Evolutionary conservation across 2,113 vertebrate genomes (phyloP), one percentile per base, ranked within the genome.

Genomic region (Gorsachius goisagi): DNA sequence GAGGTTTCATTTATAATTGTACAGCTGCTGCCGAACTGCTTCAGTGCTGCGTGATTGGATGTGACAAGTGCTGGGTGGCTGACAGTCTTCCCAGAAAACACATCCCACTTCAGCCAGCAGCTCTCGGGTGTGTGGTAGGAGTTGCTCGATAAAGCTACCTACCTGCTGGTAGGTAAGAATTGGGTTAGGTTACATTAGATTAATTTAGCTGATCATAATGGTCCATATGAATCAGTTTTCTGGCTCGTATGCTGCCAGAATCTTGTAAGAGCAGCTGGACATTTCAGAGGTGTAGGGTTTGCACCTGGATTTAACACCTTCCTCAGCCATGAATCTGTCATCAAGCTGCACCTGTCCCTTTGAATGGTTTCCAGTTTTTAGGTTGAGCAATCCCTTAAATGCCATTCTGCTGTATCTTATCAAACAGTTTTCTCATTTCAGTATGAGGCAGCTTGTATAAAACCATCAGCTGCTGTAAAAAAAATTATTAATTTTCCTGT

Each of bases 191-290:
- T 81, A 37, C 11, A 45, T 81, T 27, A 69, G 16, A 62, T 28
- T 77, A 50, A 67, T 79, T 59, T 53, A 55, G 19, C 24, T 84
- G 7, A 21, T 86, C 2, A 1, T 9, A 35, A 12, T 45, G 33
- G 18, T 78, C 26, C 9, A 5, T 49, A 41, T 56, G 11, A 75
- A 35, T 78, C 23, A 68, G 23, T 87, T 78, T 87, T 75, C 58
- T 76, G 28, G 22, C 44, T 72, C 8, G 0, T 20, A 17, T 49
- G 7, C 28, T 73, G 12, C 64, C 32, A 79, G 24, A 79, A n/a
- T 69, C 32, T 49, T 3, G 0, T 27, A 69, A 79, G 7, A 83
- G 49, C 18, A 52, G 32, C 45, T 0, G 4, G 47, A 45, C 0
- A 1, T 78, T 85, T 89, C 27, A 60, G n/a, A 67, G 5, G 3